Evolutionary conservation across 2,888 invertebrate species (phyloP).

Genomic region (Empis livida): DNA sequence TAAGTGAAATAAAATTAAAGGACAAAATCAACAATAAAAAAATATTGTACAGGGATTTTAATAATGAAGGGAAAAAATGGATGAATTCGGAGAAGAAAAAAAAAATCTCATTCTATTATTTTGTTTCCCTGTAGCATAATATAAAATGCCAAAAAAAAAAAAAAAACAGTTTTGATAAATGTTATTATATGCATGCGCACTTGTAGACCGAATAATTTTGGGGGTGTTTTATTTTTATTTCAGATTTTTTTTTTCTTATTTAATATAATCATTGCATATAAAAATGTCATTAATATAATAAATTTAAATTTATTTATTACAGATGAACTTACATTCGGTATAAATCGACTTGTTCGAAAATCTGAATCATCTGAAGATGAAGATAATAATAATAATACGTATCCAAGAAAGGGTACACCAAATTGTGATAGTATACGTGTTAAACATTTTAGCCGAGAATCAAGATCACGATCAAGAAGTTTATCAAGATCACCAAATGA

Average conservation of each 20-base stretch:
- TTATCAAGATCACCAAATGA: conserved; percentile 21
- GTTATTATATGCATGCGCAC: conserved; percentile 16
- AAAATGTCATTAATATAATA: conserved; percentile 10
- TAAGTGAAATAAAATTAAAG: too few relatives aligned
- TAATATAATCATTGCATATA: conserved; percentile 5
- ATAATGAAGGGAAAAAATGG: not conserved
- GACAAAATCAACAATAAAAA: not conserved
- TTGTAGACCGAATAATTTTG: conserved; percentile 15
- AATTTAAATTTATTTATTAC: conserved; percentile 18
- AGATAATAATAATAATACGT: conserved; percentile 40
- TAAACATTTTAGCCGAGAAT: conserved; percentile 24
- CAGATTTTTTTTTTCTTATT: conserved; percentile 10
- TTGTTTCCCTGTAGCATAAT: not conserved
- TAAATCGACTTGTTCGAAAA: conserved; percentile 58
- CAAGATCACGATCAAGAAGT: conserved; percentile 30
- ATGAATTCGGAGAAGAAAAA: not conserved
- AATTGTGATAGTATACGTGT: conserved; percentile 21
- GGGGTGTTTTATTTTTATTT: conserved; percentile 12
- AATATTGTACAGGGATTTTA: too few relatives aligned
- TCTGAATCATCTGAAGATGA: conserved; percentile 49
- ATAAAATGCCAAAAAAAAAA: conserved; percentile 8
- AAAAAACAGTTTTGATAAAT: conserved; percentile 15
- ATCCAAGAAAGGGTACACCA: conserved; percentile 22
- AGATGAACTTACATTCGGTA: conserved; percentile 77
- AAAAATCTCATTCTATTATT: not conserved